Conservation (phyloP, 2,888 invertebrate genomes). For the Leucania comma region DNA sequence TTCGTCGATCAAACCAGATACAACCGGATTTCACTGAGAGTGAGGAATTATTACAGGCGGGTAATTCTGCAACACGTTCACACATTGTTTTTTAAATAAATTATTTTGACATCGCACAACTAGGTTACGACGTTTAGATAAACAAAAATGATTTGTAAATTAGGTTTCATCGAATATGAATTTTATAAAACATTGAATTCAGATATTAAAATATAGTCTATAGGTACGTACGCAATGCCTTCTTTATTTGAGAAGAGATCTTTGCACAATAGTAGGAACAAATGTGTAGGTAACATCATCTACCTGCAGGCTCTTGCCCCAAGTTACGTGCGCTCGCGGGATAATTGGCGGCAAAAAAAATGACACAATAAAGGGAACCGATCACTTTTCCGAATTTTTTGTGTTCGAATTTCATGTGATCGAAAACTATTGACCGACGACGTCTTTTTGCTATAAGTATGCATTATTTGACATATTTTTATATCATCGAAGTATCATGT, state of each 20-base stretch:
- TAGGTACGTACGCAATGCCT: too few relatives aligned
- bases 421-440: too few relatives aligned
- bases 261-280: neutral
- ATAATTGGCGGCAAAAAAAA: conserved; percentile 9
- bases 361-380: too few relatives aligned
- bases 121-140: conserved; percentile 37
- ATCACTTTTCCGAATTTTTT: too few relatives aligned
- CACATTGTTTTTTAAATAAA: conserved; percentile 20
- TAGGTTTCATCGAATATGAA: neutral
- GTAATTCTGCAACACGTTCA: conserved; percentile 55
- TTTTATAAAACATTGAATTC: neutral
- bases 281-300: neutral
- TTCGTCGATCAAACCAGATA: conserved; percentile 63
- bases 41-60: conserved; percentile 52
- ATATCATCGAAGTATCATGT: too few relatives aligned
- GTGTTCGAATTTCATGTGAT: too few relatives aligned
- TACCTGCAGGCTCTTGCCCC: neutral
- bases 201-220: too few relatives aligned
- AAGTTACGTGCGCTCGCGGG: neutral
- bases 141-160: conserved; percentile 1
- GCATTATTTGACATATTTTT: too few relatives aligned
- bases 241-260: neutral
- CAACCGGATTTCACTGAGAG: conserved; percentile 66
- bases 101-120: conserved; percentile 21
- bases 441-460: too few relatives aligned